These are phyloP conservation scores for Champsocephalus gunnari DNA, from an alignment of 2,797 vertebrate genomes.

Conservation along the genomic window DNA sequence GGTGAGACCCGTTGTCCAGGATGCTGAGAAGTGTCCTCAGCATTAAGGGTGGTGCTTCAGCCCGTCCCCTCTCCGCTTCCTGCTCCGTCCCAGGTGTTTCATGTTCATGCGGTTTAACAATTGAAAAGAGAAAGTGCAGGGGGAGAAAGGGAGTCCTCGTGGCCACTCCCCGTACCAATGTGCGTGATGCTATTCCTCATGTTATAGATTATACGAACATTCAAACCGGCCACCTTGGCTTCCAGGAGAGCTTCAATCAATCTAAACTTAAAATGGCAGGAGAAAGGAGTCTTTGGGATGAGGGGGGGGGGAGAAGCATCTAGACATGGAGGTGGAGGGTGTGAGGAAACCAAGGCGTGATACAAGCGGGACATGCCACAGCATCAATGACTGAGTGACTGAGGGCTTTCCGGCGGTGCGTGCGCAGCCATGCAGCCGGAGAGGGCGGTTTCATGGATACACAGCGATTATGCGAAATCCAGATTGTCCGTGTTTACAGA, in stretches of 20 bases:
- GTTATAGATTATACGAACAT: conserved; percentile 80
- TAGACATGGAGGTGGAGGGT: background rate
- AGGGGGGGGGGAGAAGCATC: background rate
- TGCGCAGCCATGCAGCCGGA: conserved; percentile 67
- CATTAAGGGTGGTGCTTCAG: conserved; percentile 27
- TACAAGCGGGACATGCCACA: conserved; percentile 67
- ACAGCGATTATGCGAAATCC: conserved; percentile 73
- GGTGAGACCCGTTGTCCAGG: too few species aligned
- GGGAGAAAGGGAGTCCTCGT: conserved; percentile 61
- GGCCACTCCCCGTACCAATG: conserved; percentile 58
- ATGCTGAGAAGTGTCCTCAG: too few species aligned
- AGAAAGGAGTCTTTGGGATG: conserved; percentile 72
- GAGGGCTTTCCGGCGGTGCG: conserved; percentile 72
- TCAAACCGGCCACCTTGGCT: conserved; percentile 82
- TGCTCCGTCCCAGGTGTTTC: conserved; percentile 61
- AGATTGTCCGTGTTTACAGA: conserved; percentile 78
- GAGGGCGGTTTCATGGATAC: conserved; percentile 71
- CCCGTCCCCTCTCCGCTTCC: conserved; percentile 10
- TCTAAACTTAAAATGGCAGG: conserved; percentile 76
- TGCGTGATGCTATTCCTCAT: conserved; percentile 74
- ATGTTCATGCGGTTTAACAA: conserved; percentile 71
- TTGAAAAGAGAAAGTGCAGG: conserved; percentile 33
- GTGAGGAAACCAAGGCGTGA: conserved; percentile 63
- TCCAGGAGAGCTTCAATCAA: conserved; percentile 84
- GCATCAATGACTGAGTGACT: conserved; percentile 80